These are phyloP conservation scores for Erythrocercus mccallii DNA, from an alignment of 2,113 vertebrate genomes.

Conservation along the genomic window DNA sequence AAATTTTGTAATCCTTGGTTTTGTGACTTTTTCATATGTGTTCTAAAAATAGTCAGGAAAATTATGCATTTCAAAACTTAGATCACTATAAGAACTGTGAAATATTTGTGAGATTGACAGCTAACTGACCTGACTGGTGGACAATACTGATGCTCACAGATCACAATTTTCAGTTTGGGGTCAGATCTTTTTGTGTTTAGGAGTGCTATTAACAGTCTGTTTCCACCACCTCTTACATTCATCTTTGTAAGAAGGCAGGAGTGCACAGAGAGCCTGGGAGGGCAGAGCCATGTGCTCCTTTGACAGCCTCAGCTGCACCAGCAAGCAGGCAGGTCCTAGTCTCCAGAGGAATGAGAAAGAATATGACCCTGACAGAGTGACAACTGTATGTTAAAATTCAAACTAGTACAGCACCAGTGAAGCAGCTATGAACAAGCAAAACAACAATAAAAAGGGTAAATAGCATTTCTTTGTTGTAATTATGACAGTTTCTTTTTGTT, in stretches of 20 bases:
- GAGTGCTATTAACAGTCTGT: not conserved
- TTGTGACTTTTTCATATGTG: not conserved
- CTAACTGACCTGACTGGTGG: not conserved
- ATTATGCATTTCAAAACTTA: not conserved
- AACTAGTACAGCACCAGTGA: not conserved
- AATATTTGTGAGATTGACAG: not conserved
- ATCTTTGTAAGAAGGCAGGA: not conserved
- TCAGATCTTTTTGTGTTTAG: not conserved
- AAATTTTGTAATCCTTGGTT: not conserved
- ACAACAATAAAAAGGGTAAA: not conserved
- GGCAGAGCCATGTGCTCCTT: not conserved
- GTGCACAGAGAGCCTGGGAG: accelerated
- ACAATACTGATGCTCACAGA: not conserved
- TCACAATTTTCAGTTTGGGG: not conserved
- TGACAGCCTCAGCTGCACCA: not conserved
- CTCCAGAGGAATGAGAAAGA: not conserved
- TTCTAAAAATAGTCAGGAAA: not conserved
- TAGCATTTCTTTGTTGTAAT: not conserved
- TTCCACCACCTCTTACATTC: not conserved
- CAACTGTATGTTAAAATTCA: not conserved
- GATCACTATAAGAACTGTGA: not conserved
- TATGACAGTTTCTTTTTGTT: not conserved
- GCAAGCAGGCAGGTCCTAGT: not conserved
- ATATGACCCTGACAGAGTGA: not conserved
- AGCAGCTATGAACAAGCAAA: not conserved